A percentile compares a stretch with the other conserved stretches of the same genome.
Evolutionary conservation across 2,888 invertebrate genomes (phyloP).

Genomic region (Caprella mutica): DNA sequence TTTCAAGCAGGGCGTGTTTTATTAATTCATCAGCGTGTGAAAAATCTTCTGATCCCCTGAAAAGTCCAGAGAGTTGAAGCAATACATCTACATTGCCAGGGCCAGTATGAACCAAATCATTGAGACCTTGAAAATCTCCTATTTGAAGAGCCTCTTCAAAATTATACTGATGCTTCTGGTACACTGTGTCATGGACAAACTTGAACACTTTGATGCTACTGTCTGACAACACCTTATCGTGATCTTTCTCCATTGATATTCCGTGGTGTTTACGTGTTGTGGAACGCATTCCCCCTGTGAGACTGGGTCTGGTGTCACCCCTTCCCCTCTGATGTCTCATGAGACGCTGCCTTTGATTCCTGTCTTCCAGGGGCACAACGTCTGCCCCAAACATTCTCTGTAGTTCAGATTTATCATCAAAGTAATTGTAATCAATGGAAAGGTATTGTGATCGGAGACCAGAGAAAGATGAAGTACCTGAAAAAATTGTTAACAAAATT

Average conservation of each 20-base stretch:
- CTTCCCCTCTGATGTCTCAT: too few species aligned
- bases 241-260: too few species aligned
- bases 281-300: too few species aligned
- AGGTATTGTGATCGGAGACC: too few species aligned
- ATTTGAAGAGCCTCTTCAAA: not conserved
- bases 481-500: too few species aligned
- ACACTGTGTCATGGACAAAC: constrained; percentile 1
- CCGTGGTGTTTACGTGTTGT: too few species aligned
- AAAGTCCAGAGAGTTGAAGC: constrained; percentile 67
- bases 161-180: not conserved
- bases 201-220: not conserved
- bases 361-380: constrained; percentile 1
- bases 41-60: constrained; percentile 63
- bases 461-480: too few species aligned
- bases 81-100: constrained; percentile 70
- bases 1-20: constrained; percentile 61
- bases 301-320: too few species aligned
- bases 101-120: constrained; percentile 57
- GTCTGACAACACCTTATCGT: too few species aligned
- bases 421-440: not conserved
- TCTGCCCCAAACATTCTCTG: constrained; percentile 12
- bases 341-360: not conserved
- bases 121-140: constrained; percentile 10
- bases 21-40: constrained; percentile 66
- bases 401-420: constrained; percentile 9